Evolutionary conservation across 2,113 vertebrate genomes (phyloP), one percentile per base, ranked within the genome.

Genomic region (Syngnathus typhle): DNA sequence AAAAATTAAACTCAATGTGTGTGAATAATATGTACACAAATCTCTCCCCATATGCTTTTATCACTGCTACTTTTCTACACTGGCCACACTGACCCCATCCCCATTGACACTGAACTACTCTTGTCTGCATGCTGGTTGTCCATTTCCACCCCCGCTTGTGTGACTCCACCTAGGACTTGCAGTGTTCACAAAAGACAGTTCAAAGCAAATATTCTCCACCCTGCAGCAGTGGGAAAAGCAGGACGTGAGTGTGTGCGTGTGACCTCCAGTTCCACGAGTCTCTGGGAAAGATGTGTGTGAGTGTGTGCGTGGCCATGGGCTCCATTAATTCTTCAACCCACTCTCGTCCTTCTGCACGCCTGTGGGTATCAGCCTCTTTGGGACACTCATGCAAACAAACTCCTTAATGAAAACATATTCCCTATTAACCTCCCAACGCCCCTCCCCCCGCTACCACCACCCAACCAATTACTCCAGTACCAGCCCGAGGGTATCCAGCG

Each of bases 161-260:
- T 77, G 74, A 70, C 81, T 68, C 5, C 69, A 59, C 66, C 69
- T 84, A 72, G 81, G 75, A 75, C 60, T 21, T 84, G 85, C 76
- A n/a, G 60, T 68, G 80, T 79, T 85, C 72, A 75, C 72, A 73
- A 72, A 32, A 83, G 79, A 69, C 82, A 82, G 88, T 87, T 88
- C 79, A 86, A 84, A 82, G 80, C 80, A 87, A 88, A 82, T 73
- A 80, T 68, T 69, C 82, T 84, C 80, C 82, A 68, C 86, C 88
- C 82, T 82, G 81, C 68, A 78, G 72, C 67, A 61, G 70, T 65
- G 73, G 79, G 71, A 74, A 76, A 67, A 52, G 65, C 60, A 78
- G 60, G 59, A 18, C 62, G 64, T 11, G 72, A 55, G 72, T 66
- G 37, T 19, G 19, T 23, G 38, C 21, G 19, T 41, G 19, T 76